A percentile compares a stretch with the other conserved stretches of the same genome.
Evolutionary conservation across 2,888 invertebrate genomes (phyloP).

Genomic region (Campaea margaritaria): DNA sequence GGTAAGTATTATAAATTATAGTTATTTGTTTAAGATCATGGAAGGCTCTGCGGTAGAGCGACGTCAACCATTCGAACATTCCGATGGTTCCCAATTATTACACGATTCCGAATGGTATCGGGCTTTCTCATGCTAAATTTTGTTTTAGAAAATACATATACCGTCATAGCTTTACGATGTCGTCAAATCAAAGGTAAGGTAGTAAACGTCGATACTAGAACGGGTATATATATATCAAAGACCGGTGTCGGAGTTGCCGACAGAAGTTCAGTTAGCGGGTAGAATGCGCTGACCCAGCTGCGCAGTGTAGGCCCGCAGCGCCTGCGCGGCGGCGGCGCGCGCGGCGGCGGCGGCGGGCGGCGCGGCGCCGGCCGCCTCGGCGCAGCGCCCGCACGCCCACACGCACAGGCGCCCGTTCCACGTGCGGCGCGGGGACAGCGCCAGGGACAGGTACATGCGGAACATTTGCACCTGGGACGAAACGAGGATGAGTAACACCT

Average conservation of each 20-base stretch:
- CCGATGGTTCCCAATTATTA: too few species aligned
- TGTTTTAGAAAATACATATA: too few species aligned
- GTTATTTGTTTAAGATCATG: too few species aligned
- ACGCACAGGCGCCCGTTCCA: constrained; percentile 95
- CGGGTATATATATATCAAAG: background rate
- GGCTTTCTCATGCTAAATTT: too few species aligned
- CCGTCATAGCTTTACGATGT: too few species aligned
- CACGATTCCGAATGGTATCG: too few species aligned
- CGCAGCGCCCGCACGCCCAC: constrained; percentile 93
- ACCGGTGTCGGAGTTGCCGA: too few species aligned
- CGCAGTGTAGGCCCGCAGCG: constrained; percentile 93
- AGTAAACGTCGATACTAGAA: background rate
- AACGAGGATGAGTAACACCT: background rate
- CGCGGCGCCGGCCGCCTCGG: constrained; percentile 92
- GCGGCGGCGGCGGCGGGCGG: constrained; percentile 94
- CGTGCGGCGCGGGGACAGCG: constrained; percentile 94
- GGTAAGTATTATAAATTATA: too few species aligned
- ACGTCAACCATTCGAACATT: too few species aligned
- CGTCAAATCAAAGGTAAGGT: too few species aligned
- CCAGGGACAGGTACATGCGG: constrained; percentile 93
- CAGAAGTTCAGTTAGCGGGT: too few species aligned
- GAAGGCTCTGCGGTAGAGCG: too few species aligned
- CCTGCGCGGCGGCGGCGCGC: constrained; percentile 95
- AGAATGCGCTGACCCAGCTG: constrained; percentile 86
- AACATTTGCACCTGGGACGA: constrained; percentile 85